phyloP scores from a whole-genome alignment of 2,113 vertebrate genomes.

The Tiliqua scincoides region DNA sequence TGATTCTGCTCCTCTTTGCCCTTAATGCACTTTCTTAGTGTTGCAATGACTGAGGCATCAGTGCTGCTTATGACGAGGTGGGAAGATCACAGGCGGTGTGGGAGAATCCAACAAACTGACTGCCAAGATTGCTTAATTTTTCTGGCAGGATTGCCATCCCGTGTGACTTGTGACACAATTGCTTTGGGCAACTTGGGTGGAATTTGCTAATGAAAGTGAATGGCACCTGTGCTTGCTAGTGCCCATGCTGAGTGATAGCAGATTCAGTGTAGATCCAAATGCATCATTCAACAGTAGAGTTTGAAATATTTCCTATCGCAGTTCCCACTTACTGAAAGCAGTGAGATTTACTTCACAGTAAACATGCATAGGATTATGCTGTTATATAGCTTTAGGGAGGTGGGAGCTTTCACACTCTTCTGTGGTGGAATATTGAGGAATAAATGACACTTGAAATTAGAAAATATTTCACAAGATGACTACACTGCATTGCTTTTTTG shows the following conservation, averaged over 20 bases:
- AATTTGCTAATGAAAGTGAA: not conserved
- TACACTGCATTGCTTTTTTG: not conserved
- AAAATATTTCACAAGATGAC: not conserved
- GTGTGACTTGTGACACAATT: not conserved
- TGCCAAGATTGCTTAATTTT: not conserved
- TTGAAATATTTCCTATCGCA: not conserved
- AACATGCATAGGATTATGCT: too few species aligned
- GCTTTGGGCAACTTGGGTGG: not conserved
- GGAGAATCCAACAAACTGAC: not conserved
- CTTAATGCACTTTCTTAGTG: not conserved
- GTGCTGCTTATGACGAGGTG: not conserved
- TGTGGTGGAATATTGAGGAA: slow-evolving; percentile 15
- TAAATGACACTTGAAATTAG: not conserved
- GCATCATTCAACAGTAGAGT: not conserved
- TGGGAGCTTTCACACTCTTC: not conserved
- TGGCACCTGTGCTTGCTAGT: not conserved
- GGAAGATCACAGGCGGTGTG: not conserved
- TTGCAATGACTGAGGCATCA: not conserved
- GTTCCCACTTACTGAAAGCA: too few species aligned
- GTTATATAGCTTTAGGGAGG: not conserved
- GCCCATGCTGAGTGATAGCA: not conserved
- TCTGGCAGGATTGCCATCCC: not conserved
- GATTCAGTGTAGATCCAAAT: not conserved
- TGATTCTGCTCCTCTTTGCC: not conserved
- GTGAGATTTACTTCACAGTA: too few species aligned